A percentile compares a stretch with the other conserved stretches of the same genome.
phyloP scores from a whole-genome alignment of 2,888 invertebrate species.

The Torymus texanus region DNA sequence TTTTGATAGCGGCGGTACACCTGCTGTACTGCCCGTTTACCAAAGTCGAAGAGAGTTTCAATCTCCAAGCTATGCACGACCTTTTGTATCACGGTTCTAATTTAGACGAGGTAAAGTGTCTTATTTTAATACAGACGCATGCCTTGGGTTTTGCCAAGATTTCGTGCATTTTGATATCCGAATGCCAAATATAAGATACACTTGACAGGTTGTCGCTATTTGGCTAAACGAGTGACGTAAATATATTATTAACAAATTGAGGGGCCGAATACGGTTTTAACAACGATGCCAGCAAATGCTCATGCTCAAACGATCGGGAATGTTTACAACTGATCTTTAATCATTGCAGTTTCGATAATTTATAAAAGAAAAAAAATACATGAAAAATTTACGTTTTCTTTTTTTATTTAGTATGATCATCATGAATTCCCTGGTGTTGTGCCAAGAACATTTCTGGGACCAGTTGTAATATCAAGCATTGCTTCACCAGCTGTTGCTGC shows the following conservation, averaged over 20 bases:
- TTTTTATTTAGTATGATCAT: conserved; percentile 90
- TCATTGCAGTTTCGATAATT: too few species aligned
- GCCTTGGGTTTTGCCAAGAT: conserved; percentile 36
- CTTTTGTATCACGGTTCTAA: conserved; percentile 91
- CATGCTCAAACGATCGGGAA: too few species aligned
- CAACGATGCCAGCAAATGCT: too few species aligned
- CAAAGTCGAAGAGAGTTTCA: conserved; percentile 99
- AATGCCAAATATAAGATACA: conserved; percentile 30
- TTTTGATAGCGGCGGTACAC: conserved; percentile 86
- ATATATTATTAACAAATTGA: conserved; percentile 21
- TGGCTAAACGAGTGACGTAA: not conserved
- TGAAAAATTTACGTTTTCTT: conserved; percentile 7
- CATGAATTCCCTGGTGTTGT: conserved; percentile 98
- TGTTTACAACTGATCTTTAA: too few species aligned
- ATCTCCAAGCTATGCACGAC: conserved; percentile 98
- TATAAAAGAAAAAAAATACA: not conserved
- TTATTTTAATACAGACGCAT: conserved; percentile 48
- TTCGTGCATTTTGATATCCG: conserved; percentile 13
- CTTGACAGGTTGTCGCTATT: conserved; percentile 27
- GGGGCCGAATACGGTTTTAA: not conserved
- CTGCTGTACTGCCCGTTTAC: conserved; percentile 94
- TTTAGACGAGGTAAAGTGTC: conserved; percentile 84
- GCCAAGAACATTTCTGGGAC: conserved; percentile 96
- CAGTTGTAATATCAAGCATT: conserved; percentile 86
- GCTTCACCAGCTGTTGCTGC: conserved; percentile 86